Base-by-base conservation (phyloP, 2,113 vertebrate species). In the Bagarius yarrelli region DNA sequence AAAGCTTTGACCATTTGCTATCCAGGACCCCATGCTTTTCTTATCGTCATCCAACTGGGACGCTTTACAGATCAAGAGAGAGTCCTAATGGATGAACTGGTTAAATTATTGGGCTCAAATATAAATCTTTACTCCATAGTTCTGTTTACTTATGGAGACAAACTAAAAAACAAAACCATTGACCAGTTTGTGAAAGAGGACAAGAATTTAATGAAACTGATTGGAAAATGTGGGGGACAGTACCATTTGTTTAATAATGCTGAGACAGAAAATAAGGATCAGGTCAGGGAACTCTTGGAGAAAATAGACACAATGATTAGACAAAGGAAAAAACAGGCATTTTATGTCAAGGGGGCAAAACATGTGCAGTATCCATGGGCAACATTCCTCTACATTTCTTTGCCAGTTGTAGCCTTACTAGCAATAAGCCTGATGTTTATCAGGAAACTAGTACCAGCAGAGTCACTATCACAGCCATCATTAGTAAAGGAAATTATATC, bases 21-120 rank as follows among this genome's bases (percentile, higher is more conserved):
- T 25, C 83, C 85, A 11, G 85, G 85, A 44, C 83, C 85, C 6
- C 80, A 86, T 15, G 64, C 44, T 9, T 86, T 86, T 70, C 85
- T 87, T 23, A n/a, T 87, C 14, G 57, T 85, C 52, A 64, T 83
- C 40, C 75, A 83, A 57, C 25, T 85, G 64, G 79, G 84, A 36
- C 81, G 82, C 25, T 84, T 87, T 80, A 85, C 86, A 56, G 55
- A 82, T 34, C 79, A 82, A 34, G 86, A 85, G 67, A 60, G 70
- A 60, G 23, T 53, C 0, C 57, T 84, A 59, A 74, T 80, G 70
- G 40, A 85, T 0, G 59, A 80, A 23, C 52, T 85, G 64, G 60
- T 59, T 56, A 19, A 77, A 57, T 16, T 75, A 5, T 82, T 84
- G 50, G 76, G 75, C 6, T 53, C 72, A 32, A 40, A 75, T 61